Evolutionary conservation across 2,797 vertebrate species (phyloP).

Genomic region (Typhlichthys subterraneus): DNA sequence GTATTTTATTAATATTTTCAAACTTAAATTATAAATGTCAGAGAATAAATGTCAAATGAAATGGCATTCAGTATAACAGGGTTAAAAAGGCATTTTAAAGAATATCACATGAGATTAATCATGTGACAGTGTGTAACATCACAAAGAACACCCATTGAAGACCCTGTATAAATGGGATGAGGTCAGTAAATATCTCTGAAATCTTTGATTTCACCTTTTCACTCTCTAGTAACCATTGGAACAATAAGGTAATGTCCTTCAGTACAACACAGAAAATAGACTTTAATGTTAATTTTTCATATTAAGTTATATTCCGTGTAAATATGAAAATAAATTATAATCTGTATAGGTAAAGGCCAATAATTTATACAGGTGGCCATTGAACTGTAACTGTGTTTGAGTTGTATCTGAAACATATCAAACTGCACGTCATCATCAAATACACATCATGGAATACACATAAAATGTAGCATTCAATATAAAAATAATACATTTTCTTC

Average conservation of each 20-base stretch:
- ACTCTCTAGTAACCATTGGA: constrained; percentile 5
- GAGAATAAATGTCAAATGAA: too few relatives aligned
- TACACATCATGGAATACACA: too few relatives aligned
- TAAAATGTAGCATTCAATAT: too few relatives aligned
- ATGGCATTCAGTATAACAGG: constrained; percentile 9
- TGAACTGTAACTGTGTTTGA: too few relatives aligned
- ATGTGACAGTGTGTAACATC: constrained; percentile 4
- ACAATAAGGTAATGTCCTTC: constrained; percentile 11
- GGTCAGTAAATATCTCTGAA: constrained; percentile 9
- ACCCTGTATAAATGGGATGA: constrained; percentile 5
- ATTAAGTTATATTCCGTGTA: neutral
- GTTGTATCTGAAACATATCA: too few relatives aligned
- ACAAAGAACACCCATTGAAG: constrained; percentile 11
- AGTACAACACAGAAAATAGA: constrained; percentile 11
- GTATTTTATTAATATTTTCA: constrained; percentile 7
- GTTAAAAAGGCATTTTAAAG: constrained; percentile 9
- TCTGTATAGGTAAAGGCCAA: neutral
- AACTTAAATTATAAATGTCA: constrained; percentile 10
- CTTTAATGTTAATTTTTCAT: constrained; percentile 3
- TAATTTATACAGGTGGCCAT: too few relatives aligned
- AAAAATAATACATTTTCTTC: neutral
- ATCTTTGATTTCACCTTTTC: constrained; percentile 15
- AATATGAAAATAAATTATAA: constrained; percentile 7
- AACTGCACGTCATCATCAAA: too few relatives aligned
- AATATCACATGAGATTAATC: neutral